Evolutionary conservation across 2,888 invertebrate genomes (phyloP).

Genomic region (Tachina fera): DNA sequence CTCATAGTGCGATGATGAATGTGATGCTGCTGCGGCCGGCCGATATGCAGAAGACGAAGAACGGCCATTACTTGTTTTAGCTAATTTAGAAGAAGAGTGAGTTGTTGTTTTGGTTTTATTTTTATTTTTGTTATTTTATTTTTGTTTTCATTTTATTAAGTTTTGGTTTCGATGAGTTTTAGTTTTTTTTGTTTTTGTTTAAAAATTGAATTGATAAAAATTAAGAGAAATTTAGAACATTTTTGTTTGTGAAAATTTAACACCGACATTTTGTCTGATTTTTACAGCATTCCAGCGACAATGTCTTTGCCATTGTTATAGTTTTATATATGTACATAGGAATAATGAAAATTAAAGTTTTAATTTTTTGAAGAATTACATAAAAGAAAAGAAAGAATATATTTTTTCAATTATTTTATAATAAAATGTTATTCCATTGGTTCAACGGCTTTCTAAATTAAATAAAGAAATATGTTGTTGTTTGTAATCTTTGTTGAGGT

Average conservation of each 20-base stretch:
- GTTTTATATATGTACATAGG: too few relatives aligned
- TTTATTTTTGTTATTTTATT: conserved; percentile 69
- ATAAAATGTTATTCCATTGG: not conserved
- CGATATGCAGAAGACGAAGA: conserved; percentile 82
- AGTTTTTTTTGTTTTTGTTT: conserved; percentile 54
- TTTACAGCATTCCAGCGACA: not conserved
- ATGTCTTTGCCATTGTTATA: not conserved
- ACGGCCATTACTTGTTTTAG: conserved; percentile 83
- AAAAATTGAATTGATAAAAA: conserved; percentile 61
- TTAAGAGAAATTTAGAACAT: not conserved
- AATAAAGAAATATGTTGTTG: too few relatives aligned
- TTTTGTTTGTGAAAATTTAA: not conserved
- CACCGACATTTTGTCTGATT: not conserved
- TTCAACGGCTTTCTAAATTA: not conserved
- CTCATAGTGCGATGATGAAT: conserved; percentile 82
- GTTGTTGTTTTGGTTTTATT: conserved; percentile 74
- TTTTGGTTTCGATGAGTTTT: conserved; percentile 66
- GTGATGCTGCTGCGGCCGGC: conserved; percentile 82
- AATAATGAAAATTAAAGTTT: too few relatives aligned
- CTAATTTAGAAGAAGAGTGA: conserved; percentile 80
- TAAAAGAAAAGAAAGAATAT: conserved; percentile 4
- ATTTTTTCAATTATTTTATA: not conserved
- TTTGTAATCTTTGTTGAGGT: not conserved
- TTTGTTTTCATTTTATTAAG: conserved; percentile 48
- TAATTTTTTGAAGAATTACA: too few relatives aligned